Percentiles rank a stretch among this genome's conserved stretches.
Conservation (phyloP, 1,140 invertebrate species). For the Microvelia longipes region DNA sequence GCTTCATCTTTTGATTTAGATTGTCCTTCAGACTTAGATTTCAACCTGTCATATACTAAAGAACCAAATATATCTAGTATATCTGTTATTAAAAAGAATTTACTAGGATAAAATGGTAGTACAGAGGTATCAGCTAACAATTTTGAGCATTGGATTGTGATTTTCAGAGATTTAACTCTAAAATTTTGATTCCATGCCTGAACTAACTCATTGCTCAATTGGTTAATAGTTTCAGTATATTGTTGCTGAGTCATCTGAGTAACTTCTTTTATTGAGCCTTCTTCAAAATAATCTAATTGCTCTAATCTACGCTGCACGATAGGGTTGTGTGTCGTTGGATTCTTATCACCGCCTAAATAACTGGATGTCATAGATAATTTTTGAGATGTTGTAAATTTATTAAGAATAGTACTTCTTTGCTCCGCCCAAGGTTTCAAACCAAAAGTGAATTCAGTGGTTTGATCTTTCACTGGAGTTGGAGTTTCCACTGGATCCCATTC, state of each 20-base stretch:
- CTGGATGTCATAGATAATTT: constrained; percentile 69
- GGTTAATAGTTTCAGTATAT: constrained; percentile 72
- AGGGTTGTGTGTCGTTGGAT: constrained; percentile 68
- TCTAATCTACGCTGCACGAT: constrained; percentile 82
- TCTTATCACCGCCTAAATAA: constrained; percentile 34
- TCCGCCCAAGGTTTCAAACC: constrained; percentile 54
- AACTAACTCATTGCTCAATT: constrained; percentile 76
- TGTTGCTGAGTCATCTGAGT: constrained; percentile 83
- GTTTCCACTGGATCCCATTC: constrained; percentile 26
- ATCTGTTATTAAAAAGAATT: constrained; percentile 91
- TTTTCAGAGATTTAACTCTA: constrained; percentile 89
- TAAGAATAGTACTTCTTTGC: constrained; percentile 55
- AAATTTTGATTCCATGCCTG: constrained; percentile 84
- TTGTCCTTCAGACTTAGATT: constrained; percentile 55
- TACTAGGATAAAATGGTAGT: constrained; percentile 91
- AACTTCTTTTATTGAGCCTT: constrained; percentile 70
- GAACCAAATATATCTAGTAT: constrained; percentile 89
- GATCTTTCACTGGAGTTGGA: constrained; percentile 13
- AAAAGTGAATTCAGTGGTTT: constrained; percentile 34
- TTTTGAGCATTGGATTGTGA: constrained; percentile 91
- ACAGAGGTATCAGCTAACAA: constrained; percentile 73
- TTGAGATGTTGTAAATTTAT: constrained; percentile 79
- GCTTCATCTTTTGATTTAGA: constrained; percentile 41
- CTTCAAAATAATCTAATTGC: constrained; percentile 88
- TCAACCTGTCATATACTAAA: constrained; percentile 75